Base-by-base conservation (phyloP, 2,113 vertebrate genomes). In the Pseudorhombus dupliciocellatus region DNA sequence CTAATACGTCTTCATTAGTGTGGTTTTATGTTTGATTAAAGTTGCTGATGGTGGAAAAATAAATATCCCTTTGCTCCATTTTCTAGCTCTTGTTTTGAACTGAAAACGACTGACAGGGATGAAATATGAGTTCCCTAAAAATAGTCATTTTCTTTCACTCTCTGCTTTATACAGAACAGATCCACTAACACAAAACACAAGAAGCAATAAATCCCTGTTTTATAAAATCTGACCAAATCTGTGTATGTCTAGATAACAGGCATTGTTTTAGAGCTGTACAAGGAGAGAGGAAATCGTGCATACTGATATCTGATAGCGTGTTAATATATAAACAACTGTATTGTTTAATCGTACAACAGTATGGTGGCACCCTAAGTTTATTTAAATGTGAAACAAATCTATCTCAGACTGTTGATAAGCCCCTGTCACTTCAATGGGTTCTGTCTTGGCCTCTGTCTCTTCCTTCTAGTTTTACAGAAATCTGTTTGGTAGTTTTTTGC, bases 31-130 rank as follows among this genome's bases (percentile, higher is more conserved):
- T 58, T 53, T 75, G 52, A 70, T 59, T 24, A 24, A 48, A 15
- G 18, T 20, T 16, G 53, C 26, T 65, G 1, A 68, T n/a, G 20
- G 4, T 37, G 21, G 11, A 42, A 46, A 31, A 28, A 62, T 54
- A 54, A 20, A 42, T 20, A 52, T 65, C 2, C 34, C 15, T 68
- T 58, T 80, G n/a, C 21, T 55, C 28, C 42, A 24, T n/a, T 55
- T 64, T 48, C 51, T 46, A 31, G 7, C 26, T 48, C 1, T 5
- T 1, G 7, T 40, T 65, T 65, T 65, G 14, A 61, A 34, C 21
- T 60, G 34, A n/a, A 5, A 26, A 31, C 12, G 21, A 0, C 53
- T 53, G 22, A 28, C 42, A 40, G 40, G 21, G n/a, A 50, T 20
- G 18, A n/a, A 50, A 9, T 50, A 16, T 9, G 7, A n/a, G 46